Conservation (phyloP, 2,888 invertebrate genomes). For the Caenorhabditis uteleia region DNA sequence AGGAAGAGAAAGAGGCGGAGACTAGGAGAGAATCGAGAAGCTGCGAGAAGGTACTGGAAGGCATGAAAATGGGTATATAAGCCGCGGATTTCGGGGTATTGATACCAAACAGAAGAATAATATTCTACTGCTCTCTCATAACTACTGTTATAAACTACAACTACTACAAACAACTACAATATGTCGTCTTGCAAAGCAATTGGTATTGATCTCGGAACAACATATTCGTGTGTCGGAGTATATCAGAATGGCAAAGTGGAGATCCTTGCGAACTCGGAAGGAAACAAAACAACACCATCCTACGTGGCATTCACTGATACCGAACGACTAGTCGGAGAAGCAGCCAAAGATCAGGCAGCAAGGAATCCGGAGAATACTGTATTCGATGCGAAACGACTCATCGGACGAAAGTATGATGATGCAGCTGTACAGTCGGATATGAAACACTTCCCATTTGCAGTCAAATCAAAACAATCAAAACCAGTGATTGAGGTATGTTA, state of each 20-base stretch:
- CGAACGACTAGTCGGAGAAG: conserved; percentile 72
- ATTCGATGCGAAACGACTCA: conserved; percentile 70
- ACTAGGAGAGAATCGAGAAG: too few relatives aligned
- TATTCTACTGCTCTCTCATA: conserved; percentile 31
- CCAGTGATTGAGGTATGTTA: conserved; percentile 75
- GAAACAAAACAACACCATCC: conserved; percentile 80
- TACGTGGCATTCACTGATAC: conserved; percentile 74
- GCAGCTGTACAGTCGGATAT: conserved; percentile 70
- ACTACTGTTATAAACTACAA: too few relatives aligned
- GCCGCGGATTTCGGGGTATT: conserved; percentile 1
- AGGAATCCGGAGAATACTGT: conserved; percentile 71
- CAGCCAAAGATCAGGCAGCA: conserved; percentile 73
- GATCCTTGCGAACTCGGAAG: conserved; percentile 74
- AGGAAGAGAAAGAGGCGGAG: too few relatives aligned
- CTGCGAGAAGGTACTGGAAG: too few relatives aligned
- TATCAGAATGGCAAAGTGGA: conserved; percentile 69
- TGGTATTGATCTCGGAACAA: conserved; percentile 54
- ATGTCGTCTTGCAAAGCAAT: conserved; percentile 55
- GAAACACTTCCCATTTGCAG: conserved; percentile 68
- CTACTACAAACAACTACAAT: conserved; percentile 25
- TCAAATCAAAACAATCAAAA: conserved; percentile 52
- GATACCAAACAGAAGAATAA: conserved; percentile 23
- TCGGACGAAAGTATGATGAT: conserved; percentile 72
- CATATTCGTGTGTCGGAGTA: conserved; percentile 50
- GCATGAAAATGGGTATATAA: too few relatives aligned